phyloP scores from a whole-genome alignment of 2,888 invertebrate species.

The Atethmia centrago region DNA sequence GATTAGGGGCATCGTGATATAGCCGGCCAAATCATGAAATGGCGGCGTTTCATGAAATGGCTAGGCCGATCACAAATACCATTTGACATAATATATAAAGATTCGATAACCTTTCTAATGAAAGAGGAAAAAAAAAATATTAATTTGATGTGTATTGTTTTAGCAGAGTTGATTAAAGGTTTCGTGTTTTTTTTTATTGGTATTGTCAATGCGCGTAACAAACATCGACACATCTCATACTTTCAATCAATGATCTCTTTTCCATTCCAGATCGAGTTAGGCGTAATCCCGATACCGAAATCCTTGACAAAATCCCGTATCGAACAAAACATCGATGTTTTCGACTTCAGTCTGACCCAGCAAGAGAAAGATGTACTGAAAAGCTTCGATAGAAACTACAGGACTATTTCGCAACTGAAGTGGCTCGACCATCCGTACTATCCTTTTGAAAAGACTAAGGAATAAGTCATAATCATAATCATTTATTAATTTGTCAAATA shows the following conservation, averaged over 20 bases:
- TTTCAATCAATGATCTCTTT: neutral
- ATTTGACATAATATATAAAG: no score
- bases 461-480: no score
- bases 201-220: neutral
- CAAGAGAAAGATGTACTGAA: slow-evolving; percentile 65
- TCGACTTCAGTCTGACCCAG: slow-evolving; percentile 74
- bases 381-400: slow-evolving; percentile 73
- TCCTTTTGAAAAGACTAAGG: slow-evolving; percentile 74
- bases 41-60: no score
- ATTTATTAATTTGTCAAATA: no score
- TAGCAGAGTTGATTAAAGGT: no score
- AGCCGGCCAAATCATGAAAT: no score
- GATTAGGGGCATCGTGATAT: no score
- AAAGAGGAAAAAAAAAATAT: no score
- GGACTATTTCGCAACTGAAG: slow-evolving; percentile 74
- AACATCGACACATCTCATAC: neutral
- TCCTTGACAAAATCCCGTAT: slow-evolving; percentile 78
- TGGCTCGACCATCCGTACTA: slow-evolving; percentile 78
- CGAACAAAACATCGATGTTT: slow-evolving; percentile 78
- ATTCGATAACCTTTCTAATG: no score
- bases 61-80: no score
- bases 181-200: neutral
- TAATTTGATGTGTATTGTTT: no score
- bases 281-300: slow-evolving; percentile 81
- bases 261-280: slow-evolving; percentile 76